These are phyloP conservation scores for Lithophane ornitopus DNA, from an alignment of 2,888 invertebrate genomes.

Conservation along the genomic window DNA sequence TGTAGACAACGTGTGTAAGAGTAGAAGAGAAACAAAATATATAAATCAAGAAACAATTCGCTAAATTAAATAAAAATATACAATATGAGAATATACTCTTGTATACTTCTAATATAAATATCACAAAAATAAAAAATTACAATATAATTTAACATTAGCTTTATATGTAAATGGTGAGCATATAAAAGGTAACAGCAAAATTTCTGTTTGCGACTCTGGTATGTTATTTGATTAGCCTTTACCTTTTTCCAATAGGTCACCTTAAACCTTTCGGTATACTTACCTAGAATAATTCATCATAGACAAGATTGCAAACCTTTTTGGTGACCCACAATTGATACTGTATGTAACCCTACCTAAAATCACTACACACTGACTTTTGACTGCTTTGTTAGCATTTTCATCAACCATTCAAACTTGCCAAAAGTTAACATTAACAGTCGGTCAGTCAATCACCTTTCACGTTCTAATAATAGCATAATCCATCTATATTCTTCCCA, in stretches of 20 bases:
- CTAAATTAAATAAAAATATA: too few relatives aligned
- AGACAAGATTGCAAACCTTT: constrained; percentile 12
- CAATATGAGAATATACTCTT: too few relatives aligned
- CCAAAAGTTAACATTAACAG: neutral
- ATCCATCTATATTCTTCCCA: too few relatives aligned
- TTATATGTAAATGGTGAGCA: neutral
- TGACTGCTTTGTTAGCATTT: neutral
- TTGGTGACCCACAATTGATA: neutral
- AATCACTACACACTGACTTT: neutral
- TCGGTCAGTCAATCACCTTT: constrained; percentile 1
- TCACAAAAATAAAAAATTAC: too few relatives aligned
- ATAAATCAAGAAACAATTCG: too few relatives aligned
- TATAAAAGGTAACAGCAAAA: neutral
- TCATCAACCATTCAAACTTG: neutral
- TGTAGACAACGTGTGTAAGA: too few relatives aligned
- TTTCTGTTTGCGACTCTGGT: neutral
- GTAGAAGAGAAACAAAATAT: too few relatives aligned
- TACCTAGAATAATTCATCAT: neutral
- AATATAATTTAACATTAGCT: too few relatives aligned
- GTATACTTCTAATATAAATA: too few relatives aligned
- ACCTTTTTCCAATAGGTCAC: constrained; percentile 12
- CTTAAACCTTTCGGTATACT: neutral
- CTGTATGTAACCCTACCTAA: neutral
- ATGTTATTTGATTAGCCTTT: constrained; percentile 2
- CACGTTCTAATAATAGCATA: too few relatives aligned